These are phyloP conservation scores for Tipula unca DNA, from an alignment of 2,888 invertebrate genomes.

Conservation along the genomic window DNA sequence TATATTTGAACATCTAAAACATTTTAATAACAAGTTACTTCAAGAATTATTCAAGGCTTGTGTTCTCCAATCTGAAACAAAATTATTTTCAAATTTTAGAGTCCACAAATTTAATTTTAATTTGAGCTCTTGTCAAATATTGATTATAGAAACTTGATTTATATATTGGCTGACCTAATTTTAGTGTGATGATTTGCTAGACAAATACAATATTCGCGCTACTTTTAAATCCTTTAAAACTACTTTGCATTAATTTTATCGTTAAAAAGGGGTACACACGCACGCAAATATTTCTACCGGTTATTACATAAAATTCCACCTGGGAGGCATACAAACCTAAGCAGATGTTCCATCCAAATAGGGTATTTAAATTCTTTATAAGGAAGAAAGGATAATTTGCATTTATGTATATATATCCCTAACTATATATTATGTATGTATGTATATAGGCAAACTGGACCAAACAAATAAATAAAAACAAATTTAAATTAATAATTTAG, in stretches of 20 bases:
- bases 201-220: not conserved
- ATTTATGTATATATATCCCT: not conserved
- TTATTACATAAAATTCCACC: not conserved
- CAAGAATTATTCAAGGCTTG: no score
- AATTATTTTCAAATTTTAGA: no score
- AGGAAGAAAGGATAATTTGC: not conserved
- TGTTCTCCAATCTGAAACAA: no score
- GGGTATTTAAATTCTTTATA: not conserved
- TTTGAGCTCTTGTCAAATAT: no score
- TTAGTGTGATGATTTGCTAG: not conserved
- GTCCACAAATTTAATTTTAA: no score
- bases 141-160: no score
- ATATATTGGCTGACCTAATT: no score
- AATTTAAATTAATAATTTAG: not conserved
- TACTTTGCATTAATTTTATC: not conserved
- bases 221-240: not conserved
- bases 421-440: not conserved
- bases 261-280: not conserved
- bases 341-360: not conserved
- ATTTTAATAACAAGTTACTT: no score
- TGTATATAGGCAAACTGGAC: not conserved
- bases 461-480: not conserved
- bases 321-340: not conserved
- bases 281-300: not conserved
- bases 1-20: no score